These are phyloP conservation scores for Pterocles gutturalis DNA, from an alignment of 2,113 vertebrate genomes.

Conservation along the genomic window DNA sequence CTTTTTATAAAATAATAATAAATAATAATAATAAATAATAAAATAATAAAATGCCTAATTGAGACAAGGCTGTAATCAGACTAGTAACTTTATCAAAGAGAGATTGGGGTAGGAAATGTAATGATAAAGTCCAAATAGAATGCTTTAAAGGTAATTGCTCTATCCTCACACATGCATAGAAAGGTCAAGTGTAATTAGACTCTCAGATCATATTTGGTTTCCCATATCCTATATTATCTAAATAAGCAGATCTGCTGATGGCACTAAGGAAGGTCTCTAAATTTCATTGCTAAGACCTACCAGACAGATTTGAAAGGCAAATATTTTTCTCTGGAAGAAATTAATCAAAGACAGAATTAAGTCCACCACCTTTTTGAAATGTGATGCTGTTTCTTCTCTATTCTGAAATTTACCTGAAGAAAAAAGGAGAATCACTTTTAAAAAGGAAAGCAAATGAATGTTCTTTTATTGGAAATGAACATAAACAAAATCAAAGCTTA, in stretches of 20 bases:
- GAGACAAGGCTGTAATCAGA: background rate
- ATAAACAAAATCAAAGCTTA: background rate
- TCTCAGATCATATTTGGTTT: background rate
- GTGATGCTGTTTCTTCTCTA: background rate
- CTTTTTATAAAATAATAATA: no score
- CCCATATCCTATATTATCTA: background rate
- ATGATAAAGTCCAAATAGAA: background rate
- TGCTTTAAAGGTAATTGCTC: background rate
- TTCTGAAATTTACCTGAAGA: background rate
- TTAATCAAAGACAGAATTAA: background rate
- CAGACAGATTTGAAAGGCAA: background rate
- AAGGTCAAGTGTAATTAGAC: background rate
- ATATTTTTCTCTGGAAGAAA: background rate
- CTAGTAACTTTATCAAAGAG: background rate
- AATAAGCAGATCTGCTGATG: background rate
- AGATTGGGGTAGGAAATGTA: background rate
- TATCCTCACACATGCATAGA: background rate
- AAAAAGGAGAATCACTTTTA: background rate
- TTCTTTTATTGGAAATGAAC: background rate
- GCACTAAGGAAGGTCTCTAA: background rate
- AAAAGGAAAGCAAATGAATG: background rate
- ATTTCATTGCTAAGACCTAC: background rate
- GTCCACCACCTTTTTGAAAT: background rate
- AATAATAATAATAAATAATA: no score
- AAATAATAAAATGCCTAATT: background rate